Percentiles rank a stretch among this genome's conserved stretches.
These are phyloP conservation scores for Ichneumon xanthorius DNA, from an alignment of 2,888 invertebrate species.

Conservation along the genomic window DNA sequence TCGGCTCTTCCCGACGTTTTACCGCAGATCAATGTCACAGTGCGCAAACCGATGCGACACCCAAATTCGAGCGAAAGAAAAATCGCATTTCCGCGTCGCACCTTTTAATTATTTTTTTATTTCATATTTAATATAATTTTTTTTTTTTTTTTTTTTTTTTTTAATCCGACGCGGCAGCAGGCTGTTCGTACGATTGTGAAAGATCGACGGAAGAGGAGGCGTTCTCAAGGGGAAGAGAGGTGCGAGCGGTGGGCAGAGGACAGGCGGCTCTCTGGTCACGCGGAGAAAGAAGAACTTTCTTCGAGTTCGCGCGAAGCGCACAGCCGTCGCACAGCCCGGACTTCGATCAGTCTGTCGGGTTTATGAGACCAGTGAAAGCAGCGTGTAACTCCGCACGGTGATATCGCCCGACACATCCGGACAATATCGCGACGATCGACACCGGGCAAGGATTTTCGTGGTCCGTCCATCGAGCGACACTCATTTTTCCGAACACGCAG, in stretches of 20 bases:
- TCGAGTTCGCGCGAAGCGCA: slow-evolving; percentile 57
- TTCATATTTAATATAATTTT: not conserved
- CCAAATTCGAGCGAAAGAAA: too few species aligned
- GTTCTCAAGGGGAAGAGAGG: slow-evolving; percentile 14
- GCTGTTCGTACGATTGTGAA: not conserved
- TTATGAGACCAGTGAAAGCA: slow-evolving; percentile 69
- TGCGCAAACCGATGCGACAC: too few species aligned
- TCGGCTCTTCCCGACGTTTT: not conserved
- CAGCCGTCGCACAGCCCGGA: slow-evolving; percentile 33
- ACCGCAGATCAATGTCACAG: too few species aligned
- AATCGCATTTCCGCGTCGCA: too few species aligned
- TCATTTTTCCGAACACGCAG: not conserved
- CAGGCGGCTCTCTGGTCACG: slow-evolving; percentile 34
- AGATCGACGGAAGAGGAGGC: not conserved
- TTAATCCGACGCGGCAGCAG: not conserved
- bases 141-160: too few species aligned
- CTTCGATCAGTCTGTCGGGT: slow-evolving; percentile 52
- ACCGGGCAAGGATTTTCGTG: slow-evolving; percentile 55
- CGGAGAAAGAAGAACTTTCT: slow-evolving; percentile 81
- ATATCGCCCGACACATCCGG: slow-evolving; percentile 43
- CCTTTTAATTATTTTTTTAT: not conserved
- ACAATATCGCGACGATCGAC: slow-evolving; percentile 62
- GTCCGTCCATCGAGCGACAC: slow-evolving; percentile 7
- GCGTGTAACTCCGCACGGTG: slow-evolving; percentile 45
- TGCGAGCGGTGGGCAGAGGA: slow-evolving; percentile 13